Base-by-base conservation (phyloP, 1,140 invertebrate species). In the Nephotettix cincticeps region DNA sequence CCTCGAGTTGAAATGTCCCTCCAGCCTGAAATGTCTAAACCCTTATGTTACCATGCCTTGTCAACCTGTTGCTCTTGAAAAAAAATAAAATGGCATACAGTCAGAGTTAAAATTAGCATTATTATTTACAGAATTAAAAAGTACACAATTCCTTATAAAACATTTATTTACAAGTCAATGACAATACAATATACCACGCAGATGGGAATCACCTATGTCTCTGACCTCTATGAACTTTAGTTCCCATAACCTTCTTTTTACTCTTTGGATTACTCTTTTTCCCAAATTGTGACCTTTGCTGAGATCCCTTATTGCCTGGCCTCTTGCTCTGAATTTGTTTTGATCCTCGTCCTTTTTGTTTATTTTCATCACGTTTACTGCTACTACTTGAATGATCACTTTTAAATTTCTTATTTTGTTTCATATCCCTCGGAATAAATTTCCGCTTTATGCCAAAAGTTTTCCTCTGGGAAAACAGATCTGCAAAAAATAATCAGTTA, bases 221-320 rank as follows among this genome's bases (percentile, higher is more conserved):
- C 32, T 68, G 36, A 14, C 65, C 40, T 45, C 45, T 51, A 19
- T 27, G 28, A n/a, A 68, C 45, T 51, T 47, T 68, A 27, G 36
- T 68, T 1, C 65, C 65, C 19, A 47, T 45, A 14, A 68, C 27
- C 23, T 23, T 43, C 19, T 29, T 43, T 6, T 28, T 30, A 28
- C 40, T 28, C 23, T 40, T 68, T 36, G 19, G 40, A 32, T 68
- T 17, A 23, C 19, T 32, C 9, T 29, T 25, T 28, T 51, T 68
- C 6, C 45, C 28, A 9, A 40, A 68, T 21, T 23, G 9, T 36
- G 4, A n/a, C 47, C 19, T 51, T 36, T 4, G 14, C 32, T 36
- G 32, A 2, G 28, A 23, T 3, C 6, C 28, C 27, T 32, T 27
- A 17, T n/a, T 54, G 17, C n/a, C 47, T 54, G 3, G 3, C 23